These are phyloP conservation scores for Tillus elongatus DNA, from an alignment of 2,888 invertebrate genomes.

Conservation along the genomic window DNA sequence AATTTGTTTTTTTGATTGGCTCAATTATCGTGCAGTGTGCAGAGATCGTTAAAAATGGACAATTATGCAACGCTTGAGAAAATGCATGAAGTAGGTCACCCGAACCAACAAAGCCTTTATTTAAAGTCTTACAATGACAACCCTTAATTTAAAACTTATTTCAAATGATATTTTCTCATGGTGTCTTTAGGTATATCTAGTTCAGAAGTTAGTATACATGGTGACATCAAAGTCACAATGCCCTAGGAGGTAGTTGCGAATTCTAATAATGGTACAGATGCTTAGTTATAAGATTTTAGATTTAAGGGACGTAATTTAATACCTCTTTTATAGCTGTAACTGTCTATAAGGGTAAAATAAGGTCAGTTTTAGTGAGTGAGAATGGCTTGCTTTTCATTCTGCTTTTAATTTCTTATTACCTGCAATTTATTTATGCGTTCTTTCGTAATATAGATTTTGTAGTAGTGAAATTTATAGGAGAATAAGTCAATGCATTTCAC, in stretches of 20 bases:
- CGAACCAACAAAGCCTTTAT: slow-evolving; percentile 32
- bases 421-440: slow-evolving; percentile 9
- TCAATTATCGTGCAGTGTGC: too few relatives aligned
- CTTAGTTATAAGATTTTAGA: slow-evolving; percentile 37
- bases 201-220: slow-evolving; percentile 17
- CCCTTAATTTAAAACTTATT: slow-evolving; percentile 42
- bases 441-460: too few relatives aligned
- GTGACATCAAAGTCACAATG: not conserved
- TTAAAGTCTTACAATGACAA: slow-evolving; percentile 36
- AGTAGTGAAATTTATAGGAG: too few relatives aligned
- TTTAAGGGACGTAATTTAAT: slow-evolving; percentile 41
- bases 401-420: slow-evolving; percentile 18
- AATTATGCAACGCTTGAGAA: slow-evolving; percentile 29
- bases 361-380: slow-evolving; percentile 35
- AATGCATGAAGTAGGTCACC: slow-evolving; percentile 30
- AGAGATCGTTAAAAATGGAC: slow-evolving; percentile 26
- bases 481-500: too few relatives aligned
- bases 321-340: slow-evolving; percentile 40
- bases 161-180: slow-evolving; percentile 42
- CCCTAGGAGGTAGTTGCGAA: slow-evolving; percentile 15
- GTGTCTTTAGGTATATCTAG: slow-evolving; percentile 21
- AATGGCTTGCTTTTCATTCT: slow-evolving; percentile 21
- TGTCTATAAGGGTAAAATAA: slow-evolving; percentile 39
- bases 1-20: too few relatives aligned
- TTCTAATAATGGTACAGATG: slow-evolving; percentile 30